Percentiles rank a stretch among this genome's conserved stretches.
These are phyloP conservation scores for Salvelinus alpinus DNA, from an alignment of 2,113 vertebrate genomes.

Conservation along the genomic window DNA sequence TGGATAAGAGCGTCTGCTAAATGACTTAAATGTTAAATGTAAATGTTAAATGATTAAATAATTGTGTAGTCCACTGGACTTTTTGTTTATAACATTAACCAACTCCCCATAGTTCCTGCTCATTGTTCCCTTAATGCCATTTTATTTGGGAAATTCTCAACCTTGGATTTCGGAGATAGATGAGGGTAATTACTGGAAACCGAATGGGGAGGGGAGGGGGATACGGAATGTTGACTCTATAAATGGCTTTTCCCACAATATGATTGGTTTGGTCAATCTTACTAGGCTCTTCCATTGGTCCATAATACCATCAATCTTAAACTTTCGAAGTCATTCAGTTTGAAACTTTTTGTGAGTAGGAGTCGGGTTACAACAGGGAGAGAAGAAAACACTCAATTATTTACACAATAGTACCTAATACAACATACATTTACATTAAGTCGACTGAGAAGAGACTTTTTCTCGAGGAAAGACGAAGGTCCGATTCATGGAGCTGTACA, in stretches of 20 bases:
- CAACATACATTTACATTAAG: slow-evolving; percentile 24
- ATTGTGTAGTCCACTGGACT: slow-evolving; percentile 3
- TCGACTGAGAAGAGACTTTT: slow-evolving; percentile 11
- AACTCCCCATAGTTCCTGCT: slow-evolving; percentile 56
- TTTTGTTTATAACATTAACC: slow-evolving; percentile 19
- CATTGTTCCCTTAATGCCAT: slow-evolving; percentile 68
- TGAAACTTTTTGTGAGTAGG: slow-evolving; percentile 76
- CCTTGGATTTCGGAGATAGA: slow-evolving; percentile 51
- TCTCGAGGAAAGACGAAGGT: slow-evolving; percentile 2
- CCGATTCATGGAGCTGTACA: slow-evolving; percentile 38
- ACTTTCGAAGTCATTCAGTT: slow-evolving; percentile 62
- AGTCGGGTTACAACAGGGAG: slow-evolving; percentile 67
- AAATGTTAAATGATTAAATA: slow-evolving; percentile 4
- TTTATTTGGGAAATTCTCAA: slow-evolving; percentile 73
- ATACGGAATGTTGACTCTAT: slow-evolving; percentile 39
- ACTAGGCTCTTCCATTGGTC: neutral
- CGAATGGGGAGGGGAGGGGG: slow-evolving; percentile 36
- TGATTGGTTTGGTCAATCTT: slow-evolving; percentile 49
- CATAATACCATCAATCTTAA: slow-evolving; percentile 60
- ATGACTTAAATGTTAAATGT: no score
- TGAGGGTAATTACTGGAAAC: slow-evolving; percentile 74
- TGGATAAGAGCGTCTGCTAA: no score
- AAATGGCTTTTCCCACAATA: slow-evolving; percentile 32
- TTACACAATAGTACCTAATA: slow-evolving; percentile 57
- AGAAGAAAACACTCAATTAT: slow-evolving; percentile 74